Percentiles rank a stretch among this genome's conserved stretches.
These are phyloP conservation scores for Periophthalmus modestus DNA, from an alignment of 2,113 vertebrate species.

Conservation along the genomic window DNA sequence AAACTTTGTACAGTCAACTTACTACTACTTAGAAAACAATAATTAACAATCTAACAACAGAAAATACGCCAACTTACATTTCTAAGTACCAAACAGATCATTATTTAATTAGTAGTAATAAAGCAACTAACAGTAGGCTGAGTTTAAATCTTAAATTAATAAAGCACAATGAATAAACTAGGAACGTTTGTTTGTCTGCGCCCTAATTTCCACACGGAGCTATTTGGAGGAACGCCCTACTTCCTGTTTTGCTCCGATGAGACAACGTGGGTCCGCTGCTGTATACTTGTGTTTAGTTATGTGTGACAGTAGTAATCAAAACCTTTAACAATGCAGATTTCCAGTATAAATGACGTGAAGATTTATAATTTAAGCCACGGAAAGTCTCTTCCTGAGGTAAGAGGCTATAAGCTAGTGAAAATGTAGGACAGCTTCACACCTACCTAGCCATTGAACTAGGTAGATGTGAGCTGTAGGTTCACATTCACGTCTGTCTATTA, in stretches of 20 bases:
- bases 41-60: background rate
- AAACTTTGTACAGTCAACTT: background rate
- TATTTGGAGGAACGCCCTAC: background rate
- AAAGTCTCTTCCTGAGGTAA: constrained; percentile 95
- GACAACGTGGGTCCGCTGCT: constrained; percentile 58
- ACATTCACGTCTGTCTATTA: background rate
- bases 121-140: background rate
- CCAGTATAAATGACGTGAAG: constrained; percentile 94
- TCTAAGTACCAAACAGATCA: background rate
- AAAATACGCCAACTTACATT: background rate
- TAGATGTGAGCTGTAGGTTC: no score
- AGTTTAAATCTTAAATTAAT: background rate
- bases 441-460: background rate
- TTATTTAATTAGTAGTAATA: background rate
- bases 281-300: constrained; percentile 40
- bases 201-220: constrained; percentile 41
- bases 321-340: constrained; percentile 86
- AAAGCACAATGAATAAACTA: background rate
- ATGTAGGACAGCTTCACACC: background rate
- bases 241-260: constrained; percentile 61
- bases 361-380: constrained; percentile 96
- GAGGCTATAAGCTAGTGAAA: background rate
- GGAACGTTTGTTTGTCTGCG: background rate
- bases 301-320: background rate
- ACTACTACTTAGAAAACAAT: background rate